phyloP scores from a whole-genome alignment of 2,797 vertebrate genomes.

The Malacoraja senta region DNA sequence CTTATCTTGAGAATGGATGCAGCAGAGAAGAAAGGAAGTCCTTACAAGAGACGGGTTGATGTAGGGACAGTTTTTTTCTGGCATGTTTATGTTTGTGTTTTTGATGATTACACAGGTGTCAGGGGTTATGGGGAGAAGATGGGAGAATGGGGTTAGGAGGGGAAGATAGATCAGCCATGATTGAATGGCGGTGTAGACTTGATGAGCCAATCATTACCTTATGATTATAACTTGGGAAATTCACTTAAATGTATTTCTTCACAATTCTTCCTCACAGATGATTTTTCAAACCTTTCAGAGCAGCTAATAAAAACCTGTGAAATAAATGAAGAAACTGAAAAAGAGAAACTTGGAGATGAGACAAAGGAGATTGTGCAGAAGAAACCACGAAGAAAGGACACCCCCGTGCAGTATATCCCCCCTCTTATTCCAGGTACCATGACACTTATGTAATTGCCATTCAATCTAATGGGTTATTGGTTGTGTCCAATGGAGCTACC shows the following conservation, averaged over 20 bases:
- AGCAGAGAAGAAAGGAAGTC: no score
- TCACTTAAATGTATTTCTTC: not conserved
- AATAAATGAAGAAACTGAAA: constrained; percentile 55
- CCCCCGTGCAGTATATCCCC: constrained; percentile 65
- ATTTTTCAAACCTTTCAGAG: constrained; percentile 55
- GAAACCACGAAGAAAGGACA: constrained; percentile 82
- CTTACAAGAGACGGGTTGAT: no score
- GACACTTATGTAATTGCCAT: not conserved
- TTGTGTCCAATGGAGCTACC: not conserved
- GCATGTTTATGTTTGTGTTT: not conserved
- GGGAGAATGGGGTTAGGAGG: no score
- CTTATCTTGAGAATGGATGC: no score
- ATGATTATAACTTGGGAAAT: not conserved
- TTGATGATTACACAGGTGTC: not conserved
- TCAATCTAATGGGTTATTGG: not conserved
- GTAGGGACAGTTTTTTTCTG: no score
- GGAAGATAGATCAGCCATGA: no score
- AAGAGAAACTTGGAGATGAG: constrained; percentile 49
- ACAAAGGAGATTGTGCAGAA: constrained; percentile 61
- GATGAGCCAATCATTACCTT: no score
- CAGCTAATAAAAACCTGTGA: constrained; percentile 57
- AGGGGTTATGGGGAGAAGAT: no score
- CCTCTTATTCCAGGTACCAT: constrained; percentile 70
- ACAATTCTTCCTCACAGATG: constrained; percentile 47
- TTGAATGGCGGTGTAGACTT: no score